phyloP scores from a whole-genome alignment of 2,797 vertebrate genomes.

The Eulemur albifrons region DNA sequence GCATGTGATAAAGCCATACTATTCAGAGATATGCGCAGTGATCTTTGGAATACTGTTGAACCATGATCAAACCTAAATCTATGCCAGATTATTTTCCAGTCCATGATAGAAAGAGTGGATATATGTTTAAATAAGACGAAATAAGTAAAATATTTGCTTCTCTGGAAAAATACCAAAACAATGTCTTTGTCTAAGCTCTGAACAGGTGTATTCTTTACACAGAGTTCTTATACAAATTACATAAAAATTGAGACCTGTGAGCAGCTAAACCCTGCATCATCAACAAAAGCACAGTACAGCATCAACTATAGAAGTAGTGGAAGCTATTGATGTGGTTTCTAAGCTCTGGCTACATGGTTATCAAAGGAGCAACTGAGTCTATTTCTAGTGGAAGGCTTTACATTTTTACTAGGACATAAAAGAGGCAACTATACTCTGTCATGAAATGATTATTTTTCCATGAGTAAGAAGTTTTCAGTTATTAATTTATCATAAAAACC shows the following conservation, averaged over 20 bases:
- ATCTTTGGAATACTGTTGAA: neutral
- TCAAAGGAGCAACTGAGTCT: neutral
- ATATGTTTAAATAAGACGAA: neutral
- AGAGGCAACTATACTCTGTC: neutral
- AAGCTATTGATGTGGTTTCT: neutral
- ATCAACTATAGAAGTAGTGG: neutral
- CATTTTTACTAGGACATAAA: neutral
- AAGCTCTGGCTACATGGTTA: neutral
- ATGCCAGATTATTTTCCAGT: neutral
- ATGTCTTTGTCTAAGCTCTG: neutral
- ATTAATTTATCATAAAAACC: conserved; percentile 16
- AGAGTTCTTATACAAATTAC: neutral
- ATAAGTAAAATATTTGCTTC: neutral
- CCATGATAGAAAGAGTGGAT: neutral
- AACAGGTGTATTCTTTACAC: neutral
- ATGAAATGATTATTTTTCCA: neutral
- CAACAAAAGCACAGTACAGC: neutral
- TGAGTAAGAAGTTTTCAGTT: neutral
- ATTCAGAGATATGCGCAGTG: neutral
- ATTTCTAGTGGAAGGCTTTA: conserved; percentile 20
- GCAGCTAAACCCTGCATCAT: neutral
- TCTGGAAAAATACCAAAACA: neutral
- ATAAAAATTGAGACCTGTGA: neutral
- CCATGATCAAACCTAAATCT: neutral
- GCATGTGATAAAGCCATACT: neutral